Evolutionary conservation across 2,113 vertebrate species (phyloP), one percentile per base, ranked within the genome.

Genomic region (Garra rufa): DNA sequence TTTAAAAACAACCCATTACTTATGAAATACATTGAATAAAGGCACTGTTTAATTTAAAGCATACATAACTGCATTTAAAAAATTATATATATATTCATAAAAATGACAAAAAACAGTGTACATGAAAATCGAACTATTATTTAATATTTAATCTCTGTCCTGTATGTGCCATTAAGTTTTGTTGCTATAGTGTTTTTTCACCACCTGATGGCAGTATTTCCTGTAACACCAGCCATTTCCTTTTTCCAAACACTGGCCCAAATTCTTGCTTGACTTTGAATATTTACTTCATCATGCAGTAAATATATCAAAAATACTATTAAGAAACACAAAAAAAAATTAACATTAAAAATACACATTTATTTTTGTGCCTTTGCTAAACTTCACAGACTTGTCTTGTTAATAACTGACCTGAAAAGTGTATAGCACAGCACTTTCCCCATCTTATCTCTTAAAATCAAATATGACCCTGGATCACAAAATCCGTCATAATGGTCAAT

Each of bases 171-270:
- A 48, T 19, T 21, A 43, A 50, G 65, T 46, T 44, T 74, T 59
- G 34, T 57, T 57, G 34, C 78, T 82, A 41, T 70, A 70, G 44
- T 1, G 17, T 11, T 19, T 26, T 55, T 44, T 75, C 43, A 76
- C 84, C 74, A 73, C 83, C 69, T 88, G 88, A 85, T 87, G 89
- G 86, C 87, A 90, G 89, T 83, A 83, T 88, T 86, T 88, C 2
- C 65, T 86, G 73, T 65, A 6, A 77, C 77, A 69, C 43, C 17
- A 52, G 11, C 19, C 3, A 82, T 26, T 41, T 52, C 7, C 48
- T 15, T 52, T 55, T 69, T 30, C 19, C 41, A 81, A 81, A 67
- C 9, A 13, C 26, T n/a, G 43, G 14, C 1, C 17, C 14, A 55
- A 50, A 41, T 41, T 38, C n/a, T 28, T 30, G 11, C 24, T 19